Conservation (phyloP, 2,113 vertebrate species). For the Pyxicephalus adspersus region DNA sequence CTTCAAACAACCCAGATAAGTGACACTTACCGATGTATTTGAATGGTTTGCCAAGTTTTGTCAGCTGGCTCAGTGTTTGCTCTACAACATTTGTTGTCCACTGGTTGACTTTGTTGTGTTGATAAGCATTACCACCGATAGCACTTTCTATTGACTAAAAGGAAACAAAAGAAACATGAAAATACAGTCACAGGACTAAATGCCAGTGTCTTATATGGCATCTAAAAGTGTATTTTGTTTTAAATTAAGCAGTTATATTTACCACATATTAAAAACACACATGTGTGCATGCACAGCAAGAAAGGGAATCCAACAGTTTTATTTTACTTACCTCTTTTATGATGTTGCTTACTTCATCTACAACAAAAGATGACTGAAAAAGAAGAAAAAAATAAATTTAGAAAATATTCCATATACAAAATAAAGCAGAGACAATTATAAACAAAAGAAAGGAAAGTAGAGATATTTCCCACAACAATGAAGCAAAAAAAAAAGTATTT, state of each 20-base stretch:
- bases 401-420: no score
- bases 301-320: no score
- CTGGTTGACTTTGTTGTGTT: conserved; percentile 90
- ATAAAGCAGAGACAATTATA: no score
- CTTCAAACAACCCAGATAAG: no score
- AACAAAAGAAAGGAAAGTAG: no score
- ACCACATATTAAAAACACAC: no score
- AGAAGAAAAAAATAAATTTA: not conserved
- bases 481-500: no score
- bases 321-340: conserved; percentile 85
- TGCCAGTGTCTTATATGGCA: no score
- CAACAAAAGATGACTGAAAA: conserved; percentile 81
- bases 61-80: conserved; percentile 89
- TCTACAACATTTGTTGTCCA: conserved; percentile 90
- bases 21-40: conserved; percentile 88
- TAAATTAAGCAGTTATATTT: no score
- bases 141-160: conserved; percentile 76
- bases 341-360: conserved; percentile 90
- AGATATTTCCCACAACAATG: no score
- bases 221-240: no score
- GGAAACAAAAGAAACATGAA: conserved; percentile 43
- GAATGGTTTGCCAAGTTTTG: conserved; percentile 92
- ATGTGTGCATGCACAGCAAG: no score
- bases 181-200: conserved; percentile 28
- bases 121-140: conserved; percentile 88